Evolutionary conservation across 64 coral and sea anemone species (phyloP).

Genomic region (Pachyseris speciosa): DNA sequence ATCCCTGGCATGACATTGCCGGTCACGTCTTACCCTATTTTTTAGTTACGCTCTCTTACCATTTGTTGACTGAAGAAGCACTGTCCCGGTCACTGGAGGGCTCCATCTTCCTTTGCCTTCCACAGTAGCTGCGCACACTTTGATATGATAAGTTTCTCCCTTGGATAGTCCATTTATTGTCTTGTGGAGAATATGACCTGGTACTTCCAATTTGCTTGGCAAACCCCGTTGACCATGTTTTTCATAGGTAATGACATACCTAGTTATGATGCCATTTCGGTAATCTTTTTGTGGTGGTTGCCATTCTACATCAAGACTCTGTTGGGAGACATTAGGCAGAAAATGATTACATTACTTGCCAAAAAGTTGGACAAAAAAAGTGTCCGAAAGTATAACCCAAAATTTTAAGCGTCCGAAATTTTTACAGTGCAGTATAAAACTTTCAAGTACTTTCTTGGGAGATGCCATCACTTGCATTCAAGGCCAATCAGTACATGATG

Average conservation of each 20-base stretch:
- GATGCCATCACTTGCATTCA: too few relatives aligned
- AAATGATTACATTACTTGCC: not conserved
- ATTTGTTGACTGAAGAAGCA: slow-evolving; percentile 30
- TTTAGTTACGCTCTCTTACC: slow-evolving; percentile 16
- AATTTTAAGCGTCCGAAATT: too few relatives aligned
- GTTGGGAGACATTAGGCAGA: not conserved
- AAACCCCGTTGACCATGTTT: not conserved
- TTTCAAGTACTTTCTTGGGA: too few relatives aligned
- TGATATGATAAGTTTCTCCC: slow-evolving; percentile 56
- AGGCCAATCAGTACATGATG: too few relatives aligned
- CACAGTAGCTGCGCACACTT: slow-evolving; percentile 55
- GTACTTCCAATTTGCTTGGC: not conserved
- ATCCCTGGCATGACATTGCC: too few relatives aligned
- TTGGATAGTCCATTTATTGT: slow-evolving; percentile 79
- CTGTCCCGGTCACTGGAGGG: not conserved
- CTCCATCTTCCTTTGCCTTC: slow-evolving; percentile 69
- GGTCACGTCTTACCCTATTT: too few relatives aligned
- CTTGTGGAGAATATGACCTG: slow-evolving; percentile 14
- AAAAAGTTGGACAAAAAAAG: too few relatives aligned
- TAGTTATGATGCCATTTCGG: slow-evolving; percentile 68
- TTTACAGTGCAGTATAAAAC: too few relatives aligned
- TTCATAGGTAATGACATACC: slow-evolving; percentile 54
- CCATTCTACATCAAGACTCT: slow-evolving; percentile 89
- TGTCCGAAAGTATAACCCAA: too few relatives aligned
- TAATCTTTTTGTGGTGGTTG: slow-evolving; percentile 45